These are phyloP conservation scores for Tragulus kanchil DNA, from an alignment of 2,113 vertebrate species.

Conservation along the genomic window DNA sequence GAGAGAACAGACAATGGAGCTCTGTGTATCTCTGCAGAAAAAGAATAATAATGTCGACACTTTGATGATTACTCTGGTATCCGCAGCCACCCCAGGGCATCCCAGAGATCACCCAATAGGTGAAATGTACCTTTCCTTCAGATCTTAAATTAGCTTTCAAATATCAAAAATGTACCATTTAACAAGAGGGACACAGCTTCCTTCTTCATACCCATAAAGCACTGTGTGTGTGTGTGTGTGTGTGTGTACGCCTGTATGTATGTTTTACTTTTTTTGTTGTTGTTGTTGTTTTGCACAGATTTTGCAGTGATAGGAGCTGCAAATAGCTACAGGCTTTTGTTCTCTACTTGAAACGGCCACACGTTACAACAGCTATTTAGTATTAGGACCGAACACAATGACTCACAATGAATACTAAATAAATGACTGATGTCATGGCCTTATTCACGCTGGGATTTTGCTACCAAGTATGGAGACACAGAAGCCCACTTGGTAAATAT, in stretches of 20 bases:
- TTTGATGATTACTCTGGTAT: background rate
- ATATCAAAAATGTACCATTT: conserved; percentile 42
- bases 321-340: background rate
- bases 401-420: background rate
- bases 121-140: background rate
- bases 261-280: background rate
- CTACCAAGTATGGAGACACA: conserved; percentile 3
- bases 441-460: background rate
- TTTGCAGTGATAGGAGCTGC: background rate
- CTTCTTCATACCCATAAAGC: background rate
- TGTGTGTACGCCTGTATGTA: background rate
- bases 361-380: background rate
- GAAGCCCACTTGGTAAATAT: background rate
- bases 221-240: background rate
- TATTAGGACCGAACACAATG: too few species aligned
- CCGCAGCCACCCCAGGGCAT: background rate
- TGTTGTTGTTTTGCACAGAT: background rate
- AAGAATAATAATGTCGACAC: background rate
- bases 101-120: background rate
- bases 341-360: background rate
- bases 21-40: background rate
- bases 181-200: background rate
- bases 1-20: background rate
- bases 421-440: background rate
- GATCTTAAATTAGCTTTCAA: conserved; percentile 27